Percentiles rank a stretch among this genome's conserved stretches.
Evolutionary conservation across 2,113 vertebrate species (phyloP).

Genomic region (Corythaeola cristata): DNA sequence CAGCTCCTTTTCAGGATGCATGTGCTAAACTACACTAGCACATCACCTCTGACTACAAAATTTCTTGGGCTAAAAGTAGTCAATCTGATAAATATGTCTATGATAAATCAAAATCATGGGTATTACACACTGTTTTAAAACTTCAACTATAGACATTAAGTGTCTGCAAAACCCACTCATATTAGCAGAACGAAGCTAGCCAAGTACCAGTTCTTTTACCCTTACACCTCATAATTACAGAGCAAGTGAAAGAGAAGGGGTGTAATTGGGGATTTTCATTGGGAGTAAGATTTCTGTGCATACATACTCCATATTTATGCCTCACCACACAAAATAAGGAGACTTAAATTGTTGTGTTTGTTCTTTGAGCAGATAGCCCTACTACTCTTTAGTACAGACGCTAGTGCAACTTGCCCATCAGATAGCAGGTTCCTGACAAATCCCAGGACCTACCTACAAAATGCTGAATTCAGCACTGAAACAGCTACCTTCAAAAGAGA

Average conservation of each 20-base stretch:
- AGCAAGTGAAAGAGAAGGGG: background rate
- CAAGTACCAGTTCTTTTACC: background rate
- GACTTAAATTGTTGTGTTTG: background rate
- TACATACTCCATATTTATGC: background rate
- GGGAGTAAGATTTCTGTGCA: background rate
- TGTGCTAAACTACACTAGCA: background rate
- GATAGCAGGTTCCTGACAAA: background rate
- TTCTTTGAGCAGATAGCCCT: background rate
- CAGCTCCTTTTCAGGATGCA: background rate
- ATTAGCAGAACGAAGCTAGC: background rate
- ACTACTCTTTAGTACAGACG: background rate
- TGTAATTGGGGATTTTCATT: background rate
- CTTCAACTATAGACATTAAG: background rate
- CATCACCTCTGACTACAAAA: background rate
- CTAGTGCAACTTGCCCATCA: constrained; percentile 29
- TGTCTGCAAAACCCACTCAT: background rate
- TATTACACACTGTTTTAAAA: background rate
- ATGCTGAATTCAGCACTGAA: constrained; percentile 24
- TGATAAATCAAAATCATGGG: background rate
- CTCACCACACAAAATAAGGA: constrained; percentile 14
- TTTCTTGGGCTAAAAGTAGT: background rate
- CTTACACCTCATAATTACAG: background rate
- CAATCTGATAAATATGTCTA: background rate
- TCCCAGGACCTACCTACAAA: constrained; percentile 2
- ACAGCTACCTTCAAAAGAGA: constrained; percentile 39